These are phyloP conservation scores for Congeria kusceri DNA, from an alignment of 2,888 invertebrate genomes.

Conservation along the genomic window DNA sequence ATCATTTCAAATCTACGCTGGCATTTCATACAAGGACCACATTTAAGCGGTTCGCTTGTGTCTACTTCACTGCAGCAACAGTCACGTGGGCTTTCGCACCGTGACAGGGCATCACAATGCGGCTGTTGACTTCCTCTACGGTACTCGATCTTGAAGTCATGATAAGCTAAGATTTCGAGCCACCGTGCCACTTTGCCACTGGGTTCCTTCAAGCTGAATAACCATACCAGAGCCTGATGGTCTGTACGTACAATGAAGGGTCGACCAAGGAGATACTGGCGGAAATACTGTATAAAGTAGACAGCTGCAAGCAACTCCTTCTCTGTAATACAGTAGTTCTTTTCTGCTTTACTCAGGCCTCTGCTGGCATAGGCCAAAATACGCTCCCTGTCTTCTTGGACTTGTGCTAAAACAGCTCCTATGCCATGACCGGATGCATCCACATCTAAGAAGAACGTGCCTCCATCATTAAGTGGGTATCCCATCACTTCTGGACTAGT, in stretches of 20 bases:
- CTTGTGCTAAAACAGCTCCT: slow-evolving; percentile 2
- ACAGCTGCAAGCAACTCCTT: slow-evolving; percentile 7
- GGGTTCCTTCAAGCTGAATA: background rate
- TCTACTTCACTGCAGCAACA: slow-evolving; percentile 8
- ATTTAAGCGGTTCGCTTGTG: slow-evolving; percentile 14
- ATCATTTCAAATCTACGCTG: background rate
- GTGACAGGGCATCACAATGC: slow-evolving; percentile 32
- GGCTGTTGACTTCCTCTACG: slow-evolving; percentile 27
- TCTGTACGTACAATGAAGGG: slow-evolving; percentile 3
- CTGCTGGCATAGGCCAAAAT: slow-evolving; percentile 12
- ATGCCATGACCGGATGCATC: background rate
- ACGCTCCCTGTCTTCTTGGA: slow-evolving; percentile 4
- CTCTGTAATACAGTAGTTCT: slow-evolving; percentile 13
- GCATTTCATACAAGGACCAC: slow-evolving; percentile 17
- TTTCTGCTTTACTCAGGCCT: slow-evolving; percentile 1
- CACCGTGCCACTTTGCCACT: slow-evolving; percentile 33
- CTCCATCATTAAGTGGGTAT: slow-evolving; percentile 10
- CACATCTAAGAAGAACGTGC: background rate
- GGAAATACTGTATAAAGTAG: slow-evolving; percentile 11
- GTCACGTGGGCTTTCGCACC: slow-evolving; percentile 21
- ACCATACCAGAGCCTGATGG: slow-evolving; percentile 24
- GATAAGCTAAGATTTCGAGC: slow-evolving; percentile 39
- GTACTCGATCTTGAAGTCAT: slow-evolving; percentile 37
- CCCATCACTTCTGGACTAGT: slow-evolving; percentile 12
- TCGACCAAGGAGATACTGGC: slow-evolving; percentile 15